Conservation (phyloP, 2,797 vertebrate genomes). For the Agapornis canus region DNA sequence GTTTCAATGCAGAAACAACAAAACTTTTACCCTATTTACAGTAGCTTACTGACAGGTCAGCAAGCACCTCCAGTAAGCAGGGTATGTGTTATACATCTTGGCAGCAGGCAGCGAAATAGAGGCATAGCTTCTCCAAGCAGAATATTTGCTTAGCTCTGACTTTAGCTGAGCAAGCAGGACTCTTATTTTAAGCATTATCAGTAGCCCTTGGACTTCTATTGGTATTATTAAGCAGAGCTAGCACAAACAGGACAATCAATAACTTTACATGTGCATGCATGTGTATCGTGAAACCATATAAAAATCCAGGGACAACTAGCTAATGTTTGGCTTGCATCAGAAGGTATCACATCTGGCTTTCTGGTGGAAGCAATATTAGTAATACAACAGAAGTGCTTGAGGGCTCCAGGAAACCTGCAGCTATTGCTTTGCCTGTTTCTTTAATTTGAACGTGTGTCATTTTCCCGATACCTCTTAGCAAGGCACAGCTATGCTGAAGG, state of each 20-base stretch:
- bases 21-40: not conserved
- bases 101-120: not conserved
- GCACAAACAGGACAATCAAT: not conserved
- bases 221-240: not conserved
- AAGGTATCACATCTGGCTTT: not conserved
- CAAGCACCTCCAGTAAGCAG: not conserved
- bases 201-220: not conserved
- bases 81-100: not conserved
- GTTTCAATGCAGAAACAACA: not conserved
- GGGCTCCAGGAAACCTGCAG: not conserved
- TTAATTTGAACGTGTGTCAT: not conserved
- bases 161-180: not conserved
- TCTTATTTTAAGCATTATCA: not conserved
- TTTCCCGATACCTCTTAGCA: not conserved
- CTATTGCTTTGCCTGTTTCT: not conserved
- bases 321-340: not conserved
- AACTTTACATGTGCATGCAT: not conserved
- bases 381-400: not conserved
- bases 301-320: not conserved
- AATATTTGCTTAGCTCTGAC: not conserved
- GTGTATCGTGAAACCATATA: not conserved
- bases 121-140: not conserved
- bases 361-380: not conserved
- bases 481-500: not conserved
- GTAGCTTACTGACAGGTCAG: not conserved